Base-by-base conservation (phyloP, 53 echinoderm and acorn worm genomes). In the Pentamera pediparva region DNA sequence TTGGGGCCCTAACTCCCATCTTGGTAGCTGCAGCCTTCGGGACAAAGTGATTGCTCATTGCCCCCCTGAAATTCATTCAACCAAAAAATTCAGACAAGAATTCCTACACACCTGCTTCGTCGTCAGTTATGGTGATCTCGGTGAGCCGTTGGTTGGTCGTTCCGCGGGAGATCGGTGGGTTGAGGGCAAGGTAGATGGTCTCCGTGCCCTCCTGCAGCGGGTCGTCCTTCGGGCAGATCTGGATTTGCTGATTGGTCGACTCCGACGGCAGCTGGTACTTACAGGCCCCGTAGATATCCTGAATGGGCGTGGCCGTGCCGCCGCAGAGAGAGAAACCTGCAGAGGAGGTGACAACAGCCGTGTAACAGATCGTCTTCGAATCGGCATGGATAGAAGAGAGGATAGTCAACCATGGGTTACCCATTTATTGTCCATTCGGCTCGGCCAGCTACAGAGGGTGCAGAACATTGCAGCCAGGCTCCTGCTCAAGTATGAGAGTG, bases 71-170 rank as follows among this genome's bases (percentile, higher is more conserved):
- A n/a, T n/a, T n/a, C n/a, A n/a, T n/a, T n/a, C n/a, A n/a, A n/a
- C n/a, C 21, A 22, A 22, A 22, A 56, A 22, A 15, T 12, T 56
- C 25, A 15, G 20, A 61, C 32, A 31, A 28, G 7, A 61, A 61
- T 30, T 31, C 12, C 26, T 24, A 72, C 73, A 52, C 35, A 72
- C 73, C 37, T n/a, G 73, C 55, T 35, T 72, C 73, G 26, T 72
- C 30, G 36, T 72, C 73, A 2, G 3, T 20, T 8, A 72, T 72
- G 18, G 55, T 72, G 24, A 72, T 72, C 32, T 72, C 73, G 15
- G 55, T 37, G 17, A 72, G 38, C 15, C 73, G 19, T 22, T 53
- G 21, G 4, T 6, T 30, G 32, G 38, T 38, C 8, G 52, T 34
- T 15, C 52, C 73, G 5, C 15, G 12, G 10, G 11, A 6, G 35